Base-by-base conservation (phyloP, 1,140 invertebrate genomes). In the Samia ricini region DNA sequence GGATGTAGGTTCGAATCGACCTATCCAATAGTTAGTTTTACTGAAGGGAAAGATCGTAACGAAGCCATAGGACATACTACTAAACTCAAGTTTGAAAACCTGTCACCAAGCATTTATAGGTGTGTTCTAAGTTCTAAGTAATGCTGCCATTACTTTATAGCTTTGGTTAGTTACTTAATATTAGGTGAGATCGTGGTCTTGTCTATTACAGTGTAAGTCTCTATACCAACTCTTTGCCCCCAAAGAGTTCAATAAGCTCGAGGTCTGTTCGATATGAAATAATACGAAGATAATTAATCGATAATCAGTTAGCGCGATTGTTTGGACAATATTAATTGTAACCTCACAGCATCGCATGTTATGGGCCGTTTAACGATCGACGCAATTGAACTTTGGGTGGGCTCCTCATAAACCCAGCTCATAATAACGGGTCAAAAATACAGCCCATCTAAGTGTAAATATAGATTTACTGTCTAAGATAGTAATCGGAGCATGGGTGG, bases 361-460 rank as follows among this genome's bases (percentile, higher is more conserved):
- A 74, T 76, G 71, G n/a, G 71, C 67, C 66, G 69, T 76, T 76
- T 79, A 71, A 79, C 72, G 71, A 77, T 58, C 68, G 33, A 12
- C 48, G 62, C 71, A 80, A 80, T 80, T 80, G 75, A 70, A 69
- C 66, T 72, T 66, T 70, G 77, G 77, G 77, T 80, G 77, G 77
- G 77, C 77, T 64, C 48, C 59, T 66, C 68, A 56, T 77, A 74
- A 76, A 76, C 26, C 12, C 54, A 36, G 48, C 58, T 60, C 50
- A 20, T 52, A 24, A 55, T 61, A 59, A 59, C 54, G 56, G 64
- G 64, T 76, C 67, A 69, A 65, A 63, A 64, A 42, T 4, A 48
- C 67, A 55, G 21, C 18, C 23, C 36, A 24, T 33, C 33, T 22
- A 15, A 18, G 61, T 52, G 56, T 66, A 70, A 61, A 68, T 68